A percentile compares a stretch with the other conserved stretches of the same genome.
These are phyloP conservation scores for Hydroisotoma schaefferi DNA, from an alignment of 2,888 invertebrate species.

Conservation along the genomic window DNA sequence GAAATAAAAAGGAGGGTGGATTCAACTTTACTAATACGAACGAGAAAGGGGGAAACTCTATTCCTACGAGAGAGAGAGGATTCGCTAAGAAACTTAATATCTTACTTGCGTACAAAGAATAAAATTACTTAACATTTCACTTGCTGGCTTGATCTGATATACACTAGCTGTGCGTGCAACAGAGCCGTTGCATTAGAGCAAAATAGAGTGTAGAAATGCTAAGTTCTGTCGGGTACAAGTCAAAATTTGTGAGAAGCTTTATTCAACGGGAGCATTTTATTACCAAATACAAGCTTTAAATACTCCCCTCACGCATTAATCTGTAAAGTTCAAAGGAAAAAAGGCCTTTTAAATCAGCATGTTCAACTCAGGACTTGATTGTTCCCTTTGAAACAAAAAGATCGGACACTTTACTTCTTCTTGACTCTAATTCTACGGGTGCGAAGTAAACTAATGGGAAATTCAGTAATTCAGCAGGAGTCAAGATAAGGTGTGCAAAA, in stretches of 20 bases:
- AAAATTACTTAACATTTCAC: too few relatives aligned
- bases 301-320: slow-evolving; percentile 22
- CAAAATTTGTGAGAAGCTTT: neutral
- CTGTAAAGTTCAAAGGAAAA: slow-evolving; percentile 19
- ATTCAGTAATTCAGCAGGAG: neutral
- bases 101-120: too few relatives aligned
- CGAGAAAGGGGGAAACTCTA: too few relatives aligned
- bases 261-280: slow-evolving; percentile 1
- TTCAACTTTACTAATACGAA: too few relatives aligned
- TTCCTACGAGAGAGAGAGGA: too few relatives aligned
- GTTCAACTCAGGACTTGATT: slow-evolving; percentile 2
- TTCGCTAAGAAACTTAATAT: too few relatives aligned
- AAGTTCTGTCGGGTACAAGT: too few relatives aligned
- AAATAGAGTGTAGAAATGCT: too few relatives aligned
- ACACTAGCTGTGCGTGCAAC: too few relatives aligned
- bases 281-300: slow-evolving; percentile 11
- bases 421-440: neutral
- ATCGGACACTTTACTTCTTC: slow-evolving; percentile 5
- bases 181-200: too few relatives aligned
- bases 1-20: too few relatives aligned
- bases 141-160: too few relatives aligned
- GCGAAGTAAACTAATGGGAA: neutral
- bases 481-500: neutral
- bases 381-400: neutral
- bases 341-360: slow-evolving; percentile 17